Conservation (phyloP, 1,140 invertebrate species). For the Branchinecta lynchi region DNA sequence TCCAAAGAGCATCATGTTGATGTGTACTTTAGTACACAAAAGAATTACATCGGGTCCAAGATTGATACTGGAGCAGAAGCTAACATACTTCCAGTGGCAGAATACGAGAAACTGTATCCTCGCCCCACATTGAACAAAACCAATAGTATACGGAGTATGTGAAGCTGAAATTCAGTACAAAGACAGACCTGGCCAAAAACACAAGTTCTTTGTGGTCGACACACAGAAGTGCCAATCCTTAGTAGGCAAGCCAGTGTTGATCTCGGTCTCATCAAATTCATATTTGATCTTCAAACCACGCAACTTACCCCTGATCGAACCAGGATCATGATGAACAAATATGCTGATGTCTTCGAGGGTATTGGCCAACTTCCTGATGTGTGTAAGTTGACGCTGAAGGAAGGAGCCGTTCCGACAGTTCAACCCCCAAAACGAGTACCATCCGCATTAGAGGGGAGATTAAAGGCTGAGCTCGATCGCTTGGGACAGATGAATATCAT, state of each 20-base stretch:
- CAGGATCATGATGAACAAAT: neutral
- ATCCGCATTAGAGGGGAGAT: no score
- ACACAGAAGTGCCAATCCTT: no score
- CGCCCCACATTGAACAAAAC: neutral
- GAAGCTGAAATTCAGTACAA: constrained; percentile 3
- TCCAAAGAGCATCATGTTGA: neutral
- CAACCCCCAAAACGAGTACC: no score
- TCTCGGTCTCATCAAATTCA: no score
- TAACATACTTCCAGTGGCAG: neutral
- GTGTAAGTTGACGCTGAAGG: constrained; percentile 13
- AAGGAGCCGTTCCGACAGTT: constrained; percentile 25
- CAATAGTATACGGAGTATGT: constrained; percentile 9
- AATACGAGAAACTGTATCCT: neutral
- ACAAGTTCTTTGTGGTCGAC: no score
- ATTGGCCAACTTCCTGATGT: neutral
- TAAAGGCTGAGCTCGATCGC: no score
- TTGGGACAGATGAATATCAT: no score
- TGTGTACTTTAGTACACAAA: neutral
- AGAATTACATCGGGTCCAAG: neutral
- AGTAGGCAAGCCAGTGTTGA: no score
- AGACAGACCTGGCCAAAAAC: neutral
- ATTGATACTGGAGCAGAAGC: constrained; percentile 4
- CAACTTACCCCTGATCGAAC: constrained; percentile 10
- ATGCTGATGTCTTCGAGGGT: neutral
- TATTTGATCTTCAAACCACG: constrained; percentile 22